Evolutionary conservation across 2,113 vertebrate genomes (phyloP).

Genomic region (Brachirus orientalis): DNA sequence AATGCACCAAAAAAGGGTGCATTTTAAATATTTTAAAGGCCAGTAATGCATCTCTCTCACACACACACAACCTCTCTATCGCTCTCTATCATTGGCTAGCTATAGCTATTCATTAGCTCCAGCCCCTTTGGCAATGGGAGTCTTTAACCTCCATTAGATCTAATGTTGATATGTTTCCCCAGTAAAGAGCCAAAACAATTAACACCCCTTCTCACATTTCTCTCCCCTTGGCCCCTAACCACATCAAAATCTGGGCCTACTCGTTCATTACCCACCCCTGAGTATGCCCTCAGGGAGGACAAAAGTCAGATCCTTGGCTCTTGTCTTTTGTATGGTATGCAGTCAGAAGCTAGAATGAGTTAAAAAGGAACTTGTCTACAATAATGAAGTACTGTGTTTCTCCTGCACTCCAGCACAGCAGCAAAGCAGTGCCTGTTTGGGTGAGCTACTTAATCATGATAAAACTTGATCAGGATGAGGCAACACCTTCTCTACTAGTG

Average conservation of each 20-base stretch:
- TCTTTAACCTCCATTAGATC: conserved; percentile 83
- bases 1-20: too few relatives aligned
- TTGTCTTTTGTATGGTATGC: conserved; percentile 71
- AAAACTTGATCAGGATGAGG: conserved; percentile 20
- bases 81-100: conserved; percentile 66
- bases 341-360: conserved; percentile 57
- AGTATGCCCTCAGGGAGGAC: conserved; percentile 74
- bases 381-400: conserved; percentile 38
- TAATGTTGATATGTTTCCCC: conserved; percentile 89
- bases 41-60: conserved; percentile 40
- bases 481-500: conserved; percentile 7
- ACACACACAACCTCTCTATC: conserved; percentile 23
- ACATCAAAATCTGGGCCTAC: conserved; percentile 81
- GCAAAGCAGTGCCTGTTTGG: background rate
- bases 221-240: conserved; percentile 86
- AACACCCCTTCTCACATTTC: conserved; percentile 91
- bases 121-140: conserved; percentile 78
- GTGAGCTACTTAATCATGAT: conserved; percentile 14
- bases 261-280: conserved; percentile 80
- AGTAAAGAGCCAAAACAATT: conserved; percentile 90
- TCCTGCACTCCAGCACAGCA: background rate
- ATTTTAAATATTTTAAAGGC: conserved; percentile 59
- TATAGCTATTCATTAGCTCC: conserved; percentile 78
- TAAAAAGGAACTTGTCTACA: conserved; percentile 65
- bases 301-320: conserved; percentile 69